Conservation (phyloP, 1,140 invertebrate genomes). For the Habropoda laboriosa region DNA sequence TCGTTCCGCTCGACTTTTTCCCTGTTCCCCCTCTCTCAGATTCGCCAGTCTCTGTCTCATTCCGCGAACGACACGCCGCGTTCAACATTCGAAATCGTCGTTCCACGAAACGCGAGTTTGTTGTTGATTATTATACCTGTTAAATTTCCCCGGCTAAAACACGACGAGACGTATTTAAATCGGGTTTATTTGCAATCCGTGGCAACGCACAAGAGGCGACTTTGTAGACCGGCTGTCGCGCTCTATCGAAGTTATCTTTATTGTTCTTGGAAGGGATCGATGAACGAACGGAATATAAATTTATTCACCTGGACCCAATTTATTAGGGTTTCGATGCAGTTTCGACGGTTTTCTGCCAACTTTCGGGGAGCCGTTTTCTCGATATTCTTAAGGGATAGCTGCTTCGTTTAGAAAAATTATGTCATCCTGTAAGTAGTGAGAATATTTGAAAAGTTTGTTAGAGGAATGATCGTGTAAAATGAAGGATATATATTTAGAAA, state of each 20-base stretch:
- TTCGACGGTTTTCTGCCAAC: background rate
- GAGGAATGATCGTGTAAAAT: too few relatives aligned
- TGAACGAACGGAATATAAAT: conserved; percentile 18
- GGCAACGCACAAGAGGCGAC: background rate
- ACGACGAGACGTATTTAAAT: conserved; percentile 24
- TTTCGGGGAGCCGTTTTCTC: background rate
- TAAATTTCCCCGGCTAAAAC: conserved; percentile 21
- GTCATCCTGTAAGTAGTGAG: too few relatives aligned
- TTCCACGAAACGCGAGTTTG: background rate
- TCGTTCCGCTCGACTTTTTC: conserved; percentile 39
- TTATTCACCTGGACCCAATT: background rate
- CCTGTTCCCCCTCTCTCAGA: background rate
- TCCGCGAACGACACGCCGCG: background rate
- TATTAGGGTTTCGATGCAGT: too few relatives aligned
- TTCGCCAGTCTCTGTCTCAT: background rate
- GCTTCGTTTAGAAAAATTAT: too few relatives aligned
- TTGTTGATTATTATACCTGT: conserved; percentile 48
- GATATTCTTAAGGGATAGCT: background rate
- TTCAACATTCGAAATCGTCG: conserved; percentile 12
- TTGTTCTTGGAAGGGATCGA: background rate
- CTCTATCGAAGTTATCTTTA: conserved; percentile 20
- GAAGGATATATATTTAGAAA: too few relatives aligned
- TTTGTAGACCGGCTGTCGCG: background rate
- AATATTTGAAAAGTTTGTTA: too few relatives aligned
- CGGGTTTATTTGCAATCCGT: conserved; percentile 9